Conservation (phyloP, 1,140 invertebrate genomes). For the Cotesia vestalis region DNA sequence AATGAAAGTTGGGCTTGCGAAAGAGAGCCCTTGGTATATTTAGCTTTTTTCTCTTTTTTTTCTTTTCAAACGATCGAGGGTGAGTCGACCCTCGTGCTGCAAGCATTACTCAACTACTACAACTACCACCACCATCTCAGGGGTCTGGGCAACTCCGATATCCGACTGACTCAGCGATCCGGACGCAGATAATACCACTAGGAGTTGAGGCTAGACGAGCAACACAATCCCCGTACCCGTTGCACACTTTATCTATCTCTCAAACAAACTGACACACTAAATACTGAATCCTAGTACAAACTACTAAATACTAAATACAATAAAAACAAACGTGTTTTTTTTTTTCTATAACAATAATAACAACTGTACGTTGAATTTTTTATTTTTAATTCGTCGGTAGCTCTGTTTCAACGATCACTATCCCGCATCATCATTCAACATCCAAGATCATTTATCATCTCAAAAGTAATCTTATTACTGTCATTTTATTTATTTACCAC, state of each 20-base stretch:
- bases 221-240: constrained; percentile 23
- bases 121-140: constrained; percentile 23
- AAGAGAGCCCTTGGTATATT: background rate
- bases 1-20: too few species aligned
- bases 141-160: constrained; percentile 29
- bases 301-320: too few species aligned
- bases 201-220: background rate
- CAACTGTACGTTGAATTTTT: too few species aligned
- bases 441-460: too few species aligned
- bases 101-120: constrained; percentile 23
- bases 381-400: too few species aligned
- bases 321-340: too few species aligned
- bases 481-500: too few species aligned
- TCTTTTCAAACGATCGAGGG: constrained; percentile 29
- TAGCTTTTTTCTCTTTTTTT: constrained; percentile 9
- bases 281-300: too few species aligned
- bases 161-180: constrained; percentile 35
- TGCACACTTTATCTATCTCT: constrained; percentile 30
- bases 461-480: too few species aligned
- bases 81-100: constrained; percentile 23
- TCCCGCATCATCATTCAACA: too few species aligned
- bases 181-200: constrained; percentile 20
- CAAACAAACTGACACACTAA: background rate
- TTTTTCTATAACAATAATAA: too few species aligned
- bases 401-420: too few species aligned